Percentiles rank a stretch among this genome's conserved stretches.
phyloP scores from a whole-genome alignment of 2,888 invertebrate species.

The Torymus aiolomorphi region DNA sequence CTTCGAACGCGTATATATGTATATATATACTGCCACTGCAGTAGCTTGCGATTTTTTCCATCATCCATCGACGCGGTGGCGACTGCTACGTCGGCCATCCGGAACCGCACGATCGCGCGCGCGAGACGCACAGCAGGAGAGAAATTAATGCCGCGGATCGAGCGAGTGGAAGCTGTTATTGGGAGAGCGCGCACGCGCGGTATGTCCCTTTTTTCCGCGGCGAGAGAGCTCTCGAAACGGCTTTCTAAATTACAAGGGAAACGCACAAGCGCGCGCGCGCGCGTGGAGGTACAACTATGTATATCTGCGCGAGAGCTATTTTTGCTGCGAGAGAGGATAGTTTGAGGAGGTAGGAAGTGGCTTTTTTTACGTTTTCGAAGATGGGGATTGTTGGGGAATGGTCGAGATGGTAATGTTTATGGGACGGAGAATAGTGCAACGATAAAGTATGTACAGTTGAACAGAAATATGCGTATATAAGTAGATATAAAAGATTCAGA shows the following conservation, averaged over 20 bases:
- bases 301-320: slow-evolving; percentile 7
- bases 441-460: no score
- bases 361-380: no score
- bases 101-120: slow-evolving; percentile 15
- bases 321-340: not conserved
- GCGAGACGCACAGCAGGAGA: slow-evolving; percentile 28
- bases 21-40: no score
- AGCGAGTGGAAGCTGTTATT: slow-evolving; percentile 23
- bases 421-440: no score
- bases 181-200: not conserved
- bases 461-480: no score
- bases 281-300: slow-evolving; percentile 32
- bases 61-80: not conserved
- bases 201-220: slow-evolving; percentile 18
- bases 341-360: no score
- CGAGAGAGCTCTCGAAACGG: slow-evolving; percentile 11
- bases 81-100: slow-evolving; percentile 9
- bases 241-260: slow-evolving; percentile 44
- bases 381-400: no score
- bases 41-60: no score
- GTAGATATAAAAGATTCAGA: no score
- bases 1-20: no score
- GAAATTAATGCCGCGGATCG: slow-evolving; percentile 42
- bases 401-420: no score
- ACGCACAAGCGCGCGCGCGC: not conserved